A percentile compares a stretch with the other conserved stretches of the same genome.
Conservation (phyloP, 2,888 invertebrate species). For the Myathropa florea region DNA sequence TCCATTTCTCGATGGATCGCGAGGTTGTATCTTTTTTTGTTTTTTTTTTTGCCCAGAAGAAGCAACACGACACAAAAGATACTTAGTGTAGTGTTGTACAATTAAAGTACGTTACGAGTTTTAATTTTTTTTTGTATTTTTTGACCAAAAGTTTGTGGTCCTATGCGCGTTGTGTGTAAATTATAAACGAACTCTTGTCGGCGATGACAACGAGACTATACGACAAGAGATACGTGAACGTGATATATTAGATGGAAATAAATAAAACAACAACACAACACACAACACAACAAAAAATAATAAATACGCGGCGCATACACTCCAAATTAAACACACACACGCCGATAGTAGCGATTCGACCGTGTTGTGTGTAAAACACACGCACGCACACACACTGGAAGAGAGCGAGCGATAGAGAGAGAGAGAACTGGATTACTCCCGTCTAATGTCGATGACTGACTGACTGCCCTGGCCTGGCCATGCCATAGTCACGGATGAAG, state of each 20-base stretch:
- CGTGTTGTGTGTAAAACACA: background rate
- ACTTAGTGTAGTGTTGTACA: constrained; percentile 34
- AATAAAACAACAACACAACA: constrained; percentile 17
- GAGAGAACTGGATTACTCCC: constrained; percentile 74
- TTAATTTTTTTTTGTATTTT: constrained; percentile 43
- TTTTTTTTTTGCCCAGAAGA: background rate
- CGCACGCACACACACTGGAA: background rate
- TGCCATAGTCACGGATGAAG: constrained; percentile 71
- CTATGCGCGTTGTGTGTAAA: constrained; percentile 51
- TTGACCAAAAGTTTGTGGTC: constrained; percentile 3
- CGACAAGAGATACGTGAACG: constrained; percentile 54
- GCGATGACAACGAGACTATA: constrained; percentile 27
- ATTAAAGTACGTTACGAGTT: constrained; percentile 55
- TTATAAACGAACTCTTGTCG: constrained; percentile 56
- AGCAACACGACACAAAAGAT: constrained; percentile 32
- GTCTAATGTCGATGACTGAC: constrained; percentile 76
- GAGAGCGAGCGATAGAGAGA: constrained; percentile 32
- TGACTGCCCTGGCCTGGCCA: too few species aligned
- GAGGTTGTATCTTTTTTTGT: background rate
- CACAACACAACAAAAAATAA: background rate
- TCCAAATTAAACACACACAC: constrained; percentile 11
- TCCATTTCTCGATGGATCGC: constrained; percentile 40
- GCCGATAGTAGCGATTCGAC: background rate
- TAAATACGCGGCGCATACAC: background rate
- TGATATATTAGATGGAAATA: constrained; percentile 47